phyloP scores from a whole-genome alignment of 2,113 vertebrate species.

The Myiozetetes cayanensis region DNA sequence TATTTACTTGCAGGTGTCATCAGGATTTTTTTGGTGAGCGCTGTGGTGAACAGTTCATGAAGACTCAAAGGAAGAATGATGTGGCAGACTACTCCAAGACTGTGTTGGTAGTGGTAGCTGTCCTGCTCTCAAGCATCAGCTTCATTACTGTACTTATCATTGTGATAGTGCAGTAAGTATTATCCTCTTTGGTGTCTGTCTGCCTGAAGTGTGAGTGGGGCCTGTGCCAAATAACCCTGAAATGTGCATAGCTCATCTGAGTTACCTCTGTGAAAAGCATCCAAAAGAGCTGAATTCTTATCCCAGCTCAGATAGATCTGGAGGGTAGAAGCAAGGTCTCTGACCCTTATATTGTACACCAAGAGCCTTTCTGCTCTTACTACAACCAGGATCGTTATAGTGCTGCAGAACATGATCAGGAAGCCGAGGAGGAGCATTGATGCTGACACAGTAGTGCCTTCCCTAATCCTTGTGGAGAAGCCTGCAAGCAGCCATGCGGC shows the following conservation, averaged over 20 bases:
- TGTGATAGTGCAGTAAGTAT: conserved; percentile 75
- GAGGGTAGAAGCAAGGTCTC: background rate
- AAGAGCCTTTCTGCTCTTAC: background rate
- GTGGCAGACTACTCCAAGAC: conserved; percentile 66
- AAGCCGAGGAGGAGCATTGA: background rate
- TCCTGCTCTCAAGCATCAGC: conserved; percentile 59
- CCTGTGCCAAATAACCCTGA: background rate
- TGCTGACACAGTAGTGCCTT: background rate
- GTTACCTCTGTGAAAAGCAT: background rate
- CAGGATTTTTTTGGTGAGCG: conserved; percentile 78
- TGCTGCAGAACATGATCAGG: background rate
- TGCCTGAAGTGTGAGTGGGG: background rate
- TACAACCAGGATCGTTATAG: background rate
- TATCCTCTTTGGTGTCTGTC: background rate
- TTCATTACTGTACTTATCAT: conserved; percentile 61
- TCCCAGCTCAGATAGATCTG: background rate
- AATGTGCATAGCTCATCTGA: background rate
- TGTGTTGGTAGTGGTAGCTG: conserved; percentile 55
- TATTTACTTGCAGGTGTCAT: conserved; percentile 72
- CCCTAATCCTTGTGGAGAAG: background rate
- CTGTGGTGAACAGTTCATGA: conserved; percentile 78
- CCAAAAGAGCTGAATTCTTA: background rate
- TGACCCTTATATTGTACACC: accelerated
- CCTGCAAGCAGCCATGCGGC: background rate
- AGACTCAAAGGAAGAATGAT: conserved; percentile 64